Percentiles rank a stretch among this genome's conserved stretches.
Evolutionary conservation across 2,797 vertebrate species (phyloP).

Genomic region (Artibeus lituratus): DNA sequence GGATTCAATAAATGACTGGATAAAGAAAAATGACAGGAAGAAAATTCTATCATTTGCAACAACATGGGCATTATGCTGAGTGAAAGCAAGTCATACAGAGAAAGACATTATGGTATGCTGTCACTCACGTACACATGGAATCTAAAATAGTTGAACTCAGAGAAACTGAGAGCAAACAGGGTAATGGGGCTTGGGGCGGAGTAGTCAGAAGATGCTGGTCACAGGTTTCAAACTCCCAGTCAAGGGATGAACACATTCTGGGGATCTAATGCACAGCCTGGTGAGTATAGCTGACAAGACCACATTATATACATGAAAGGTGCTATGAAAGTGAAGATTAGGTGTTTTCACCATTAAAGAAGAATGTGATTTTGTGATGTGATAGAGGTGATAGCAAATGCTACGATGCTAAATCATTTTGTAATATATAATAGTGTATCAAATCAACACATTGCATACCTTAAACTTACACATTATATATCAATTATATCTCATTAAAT

Average conservation of each 20-base stretch:
- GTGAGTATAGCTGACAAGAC: not conserved
- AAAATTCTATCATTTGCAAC: not conserved
- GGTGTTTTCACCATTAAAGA: not conserved
- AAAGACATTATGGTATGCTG: not conserved
- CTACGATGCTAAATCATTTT: not conserved
- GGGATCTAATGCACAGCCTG: not conserved
- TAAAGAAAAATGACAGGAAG: not conserved
- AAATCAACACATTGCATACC: not conserved
- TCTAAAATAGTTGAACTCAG: not conserved
- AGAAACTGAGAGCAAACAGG: not conserved
- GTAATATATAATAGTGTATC: not conserved
- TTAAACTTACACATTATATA: not conserved
- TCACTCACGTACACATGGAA: not conserved
- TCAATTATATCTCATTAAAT: not conserved
- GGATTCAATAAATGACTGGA: not conserved
- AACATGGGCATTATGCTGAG: not conserved
- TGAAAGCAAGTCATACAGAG: not conserved
- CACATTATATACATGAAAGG: not conserved
- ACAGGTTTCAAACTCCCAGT: not conserved
- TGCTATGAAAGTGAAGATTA: not conserved
- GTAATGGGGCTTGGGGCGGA: not conserved
- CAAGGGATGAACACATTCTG: not conserved
- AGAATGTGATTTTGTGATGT: not conserved
- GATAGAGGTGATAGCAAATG: not conserved
- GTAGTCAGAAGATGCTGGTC: not conserved